A percentile compares a stretch with the other conserved stretches of the same genome.
Conservation (phyloP, 2,113 vertebrate species). For the Rhabdomys dilectus region DNA sequence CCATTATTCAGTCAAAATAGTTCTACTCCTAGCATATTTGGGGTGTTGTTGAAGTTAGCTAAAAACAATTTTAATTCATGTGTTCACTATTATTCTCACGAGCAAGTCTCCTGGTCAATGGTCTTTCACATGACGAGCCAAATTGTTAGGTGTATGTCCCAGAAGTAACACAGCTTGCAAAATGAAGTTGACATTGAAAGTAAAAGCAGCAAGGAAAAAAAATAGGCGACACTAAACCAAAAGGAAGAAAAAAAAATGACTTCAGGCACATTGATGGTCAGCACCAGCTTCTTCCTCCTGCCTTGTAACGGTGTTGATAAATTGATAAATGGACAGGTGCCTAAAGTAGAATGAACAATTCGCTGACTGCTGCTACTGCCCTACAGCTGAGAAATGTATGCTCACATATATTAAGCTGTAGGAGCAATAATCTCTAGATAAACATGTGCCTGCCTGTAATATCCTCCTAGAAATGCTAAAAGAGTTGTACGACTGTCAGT, state of each 20-base stretch:
- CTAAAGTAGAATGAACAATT: slow-evolving; percentile 36
- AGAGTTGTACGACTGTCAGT: not conserved
- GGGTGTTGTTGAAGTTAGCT: not conserved
- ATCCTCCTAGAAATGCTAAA: not conserved
- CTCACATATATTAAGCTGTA: slow-evolving; percentile 48
- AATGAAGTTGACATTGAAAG: not conserved
- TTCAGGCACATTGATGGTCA: slow-evolving; percentile 60
- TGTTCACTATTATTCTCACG: not conserved
- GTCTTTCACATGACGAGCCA: not conserved
- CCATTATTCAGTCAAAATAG: not conserved
- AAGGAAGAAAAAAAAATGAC: slow-evolving; percentile 28
- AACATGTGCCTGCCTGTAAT: not conserved
- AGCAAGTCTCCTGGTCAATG: not conserved
- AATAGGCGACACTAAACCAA: slow-evolving; percentile 39
- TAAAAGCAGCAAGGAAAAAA: not conserved
- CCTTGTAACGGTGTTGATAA: slow-evolving; percentile 17
- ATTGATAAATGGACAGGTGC: slow-evolving; percentile 67
- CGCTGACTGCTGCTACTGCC: not conserved
- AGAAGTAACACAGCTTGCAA: not conserved
- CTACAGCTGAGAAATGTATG: not conserved
- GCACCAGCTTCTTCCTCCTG: not conserved
- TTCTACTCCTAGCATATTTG: not conserved
- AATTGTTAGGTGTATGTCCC: not conserved
- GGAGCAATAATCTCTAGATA: not conserved
- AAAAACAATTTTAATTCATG: not conserved